Conservation (phyloP, 2,113 vertebrate species). For the Nanorana parkeri region DNA sequence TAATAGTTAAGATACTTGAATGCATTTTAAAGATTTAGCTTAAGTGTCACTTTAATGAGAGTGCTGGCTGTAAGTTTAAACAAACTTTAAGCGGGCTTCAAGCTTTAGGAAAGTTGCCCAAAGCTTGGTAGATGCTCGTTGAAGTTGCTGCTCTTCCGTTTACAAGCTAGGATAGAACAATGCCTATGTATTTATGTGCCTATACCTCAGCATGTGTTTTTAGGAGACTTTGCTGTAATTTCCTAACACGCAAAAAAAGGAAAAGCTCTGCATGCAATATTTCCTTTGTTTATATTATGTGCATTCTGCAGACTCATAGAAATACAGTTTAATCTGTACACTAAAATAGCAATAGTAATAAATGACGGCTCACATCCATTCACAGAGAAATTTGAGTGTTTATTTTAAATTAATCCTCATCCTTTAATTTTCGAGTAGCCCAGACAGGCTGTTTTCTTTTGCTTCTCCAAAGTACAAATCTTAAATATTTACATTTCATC, state of each 20-base stretch:
- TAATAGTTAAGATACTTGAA: too few species aligned
- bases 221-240: slow-evolving; percentile 23
- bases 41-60: too few species aligned
- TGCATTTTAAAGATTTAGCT: too few species aligned
- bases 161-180: too few species aligned
- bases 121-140: too few species aligned
- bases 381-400: slow-evolving; percentile 67
- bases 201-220: background rate
- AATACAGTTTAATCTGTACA: slow-evolving; percentile 55
- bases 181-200: too few species aligned
- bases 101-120: too few species aligned
- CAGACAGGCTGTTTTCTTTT: slow-evolving; percentile 68
- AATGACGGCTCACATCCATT: slow-evolving; percentile 62
- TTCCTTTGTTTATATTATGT: slow-evolving; percentile 9
- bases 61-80: too few species aligned
- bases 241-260: background rate
- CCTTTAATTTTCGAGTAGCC: slow-evolving; percentile 63
- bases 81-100: too few species aligned
- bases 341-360: slow-evolving; percentile 64
- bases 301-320: slow-evolving; percentile 24
- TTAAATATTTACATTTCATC: slow-evolving; percentile 71
- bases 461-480: slow-evolving; percentile 68
- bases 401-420: slow-evolving; percentile 69
- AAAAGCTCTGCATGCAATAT: background rate
- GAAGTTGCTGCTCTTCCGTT: too few species aligned